Evolutionary conservation across 2,888 invertebrate species (phyloP), one percentile per base, ranked within the genome.

Genomic region (Mactromeris polynyma): DNA sequence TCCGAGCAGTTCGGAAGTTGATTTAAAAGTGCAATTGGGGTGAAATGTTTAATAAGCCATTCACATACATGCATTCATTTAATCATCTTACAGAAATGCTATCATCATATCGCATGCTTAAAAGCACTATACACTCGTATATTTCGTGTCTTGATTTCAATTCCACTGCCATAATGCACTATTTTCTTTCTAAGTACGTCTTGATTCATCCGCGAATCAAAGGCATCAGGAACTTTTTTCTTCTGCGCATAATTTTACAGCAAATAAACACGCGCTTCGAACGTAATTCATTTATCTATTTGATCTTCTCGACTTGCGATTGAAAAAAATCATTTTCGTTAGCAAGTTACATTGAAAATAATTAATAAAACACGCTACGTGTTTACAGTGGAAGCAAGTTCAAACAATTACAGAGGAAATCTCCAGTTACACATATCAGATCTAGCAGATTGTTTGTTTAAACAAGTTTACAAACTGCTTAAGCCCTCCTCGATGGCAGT

Each of bases 261-360:
- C 17, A 73, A 73, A 73, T 73, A 73, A 73, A 73, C 73, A 17
- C 73, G 33, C 14, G 33, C 73, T 73, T 73, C 36, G 17, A 4
- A 36, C 33, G 31, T 73, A 73, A 33, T 73, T 73, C 33, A 73
- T 73, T 73, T 73, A 33, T 69, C 33, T 69, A 64, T 73, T 73
- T 73, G 36, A 73, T 73, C 33, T 26, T 73, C 73, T 14, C 19
- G 14, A 36, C 19, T 26, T 26, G n/a, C 4, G 58, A 64, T 64
- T n/a, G 58, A n/a, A 26, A 64, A 51, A 64, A 64, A 26, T 26
- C 58, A 9, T 31, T 69, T 69, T 33, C 33, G 14, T 69, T 73
- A 26, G 4, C 73, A 73, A 73, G 73, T 36, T 17, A 73, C 36
- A 26, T 73, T 14, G 36, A 73, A 33, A 58, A 33, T 73, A 73